A percentile compares a stretch with the other conserved stretches of the same genome.
Evolutionary conservation across 1,140 invertebrate genomes (phyloP).

Genomic region (Papilio helenus): DNA sequence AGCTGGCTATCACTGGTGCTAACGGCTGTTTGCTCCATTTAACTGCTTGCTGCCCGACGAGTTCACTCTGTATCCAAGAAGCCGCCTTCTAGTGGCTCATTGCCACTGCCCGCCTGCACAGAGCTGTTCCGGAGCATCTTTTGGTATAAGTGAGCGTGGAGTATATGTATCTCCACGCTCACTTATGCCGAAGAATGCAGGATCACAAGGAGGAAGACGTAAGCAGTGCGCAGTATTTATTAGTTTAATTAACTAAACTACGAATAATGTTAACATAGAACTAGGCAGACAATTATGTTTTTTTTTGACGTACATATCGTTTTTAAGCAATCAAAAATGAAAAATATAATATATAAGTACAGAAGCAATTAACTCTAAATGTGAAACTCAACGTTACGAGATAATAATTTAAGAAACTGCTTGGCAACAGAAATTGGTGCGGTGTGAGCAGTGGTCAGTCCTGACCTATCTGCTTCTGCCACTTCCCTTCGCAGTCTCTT

Average conservation of each 20-base stretch:
- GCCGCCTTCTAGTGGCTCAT: background rate
- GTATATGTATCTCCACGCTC: conserved; percentile 10
- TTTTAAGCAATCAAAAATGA: background rate
- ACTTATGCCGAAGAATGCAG: conserved; percentile 22
- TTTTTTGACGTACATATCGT: background rate
- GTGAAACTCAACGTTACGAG: background rate
- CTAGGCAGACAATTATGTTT: too few species aligned
- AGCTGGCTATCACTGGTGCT: background rate
- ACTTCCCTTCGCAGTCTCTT: background rate
- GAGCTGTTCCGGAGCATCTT: conserved; percentile 7
- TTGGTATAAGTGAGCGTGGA: conserved; percentile 21
- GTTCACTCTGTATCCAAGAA: background rate
- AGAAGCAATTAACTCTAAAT: background rate
- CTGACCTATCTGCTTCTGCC: background rate
- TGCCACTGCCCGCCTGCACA: background rate
- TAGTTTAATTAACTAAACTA: background rate
- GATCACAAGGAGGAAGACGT: conserved; percentile 2
- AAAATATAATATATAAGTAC: background rate
- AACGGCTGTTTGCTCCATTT: background rate
- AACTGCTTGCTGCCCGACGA: background rate
- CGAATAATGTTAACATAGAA: background rate
- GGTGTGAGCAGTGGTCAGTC: background rate
- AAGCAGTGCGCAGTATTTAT: conserved; percentile 16
- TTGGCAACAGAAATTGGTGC: background rate
- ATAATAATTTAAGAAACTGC: background rate